Conservation (phyloP, 1,140 invertebrate genomes). For the Zaprionus capensis region DNA sequence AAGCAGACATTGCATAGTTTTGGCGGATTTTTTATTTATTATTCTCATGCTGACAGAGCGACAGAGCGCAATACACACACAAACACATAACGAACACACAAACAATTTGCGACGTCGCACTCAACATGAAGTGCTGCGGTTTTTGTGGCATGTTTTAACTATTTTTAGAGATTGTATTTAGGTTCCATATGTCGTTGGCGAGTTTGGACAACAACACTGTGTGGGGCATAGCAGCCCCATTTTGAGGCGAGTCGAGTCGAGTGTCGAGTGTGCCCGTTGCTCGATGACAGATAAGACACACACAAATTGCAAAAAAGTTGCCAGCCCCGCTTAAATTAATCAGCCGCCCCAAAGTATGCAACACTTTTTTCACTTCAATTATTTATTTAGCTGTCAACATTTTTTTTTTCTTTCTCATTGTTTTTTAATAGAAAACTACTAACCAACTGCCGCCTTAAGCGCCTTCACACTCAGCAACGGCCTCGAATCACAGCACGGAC, state of each 20-base stretch:
- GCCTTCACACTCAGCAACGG: conserved; percentile 57
- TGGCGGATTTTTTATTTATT: conserved; percentile 78
- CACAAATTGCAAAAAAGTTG: conserved; percentile 20
- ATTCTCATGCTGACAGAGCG: conserved; percentile 46
- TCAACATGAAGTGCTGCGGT: conserved; percentile 75
- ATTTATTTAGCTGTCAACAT: conserved; percentile 8
- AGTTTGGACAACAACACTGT: conserved; percentile 23
- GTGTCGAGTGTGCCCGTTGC: conserved; percentile 27
- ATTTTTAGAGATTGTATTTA: conserved; percentile 72
- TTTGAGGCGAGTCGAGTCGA: conserved; percentile 8
- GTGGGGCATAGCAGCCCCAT: conserved; percentile 5
- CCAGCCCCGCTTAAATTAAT: conserved; percentile 12
- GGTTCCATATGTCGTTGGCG: conserved; percentile 40
- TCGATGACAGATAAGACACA: conserved; percentile 73
- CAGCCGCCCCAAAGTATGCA: conserved; percentile 54
- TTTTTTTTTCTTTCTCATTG: not conserved
- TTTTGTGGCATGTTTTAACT: conserved; percentile 74
- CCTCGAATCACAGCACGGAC: conserved; percentile 38
- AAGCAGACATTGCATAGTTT: conserved; percentile 46
- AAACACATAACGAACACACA: conserved; percentile 9
- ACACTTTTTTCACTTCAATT: conserved; percentile 40
- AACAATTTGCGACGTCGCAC: conserved; percentile 66
- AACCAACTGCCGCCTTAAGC: conserved; percentile 69
- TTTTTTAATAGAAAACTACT: conserved; percentile 67
- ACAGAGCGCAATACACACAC: not conserved